Evolutionary conservation across 2,113 vertebrate species (phyloP).

Genomic region (Centropristis striata): DNA sequence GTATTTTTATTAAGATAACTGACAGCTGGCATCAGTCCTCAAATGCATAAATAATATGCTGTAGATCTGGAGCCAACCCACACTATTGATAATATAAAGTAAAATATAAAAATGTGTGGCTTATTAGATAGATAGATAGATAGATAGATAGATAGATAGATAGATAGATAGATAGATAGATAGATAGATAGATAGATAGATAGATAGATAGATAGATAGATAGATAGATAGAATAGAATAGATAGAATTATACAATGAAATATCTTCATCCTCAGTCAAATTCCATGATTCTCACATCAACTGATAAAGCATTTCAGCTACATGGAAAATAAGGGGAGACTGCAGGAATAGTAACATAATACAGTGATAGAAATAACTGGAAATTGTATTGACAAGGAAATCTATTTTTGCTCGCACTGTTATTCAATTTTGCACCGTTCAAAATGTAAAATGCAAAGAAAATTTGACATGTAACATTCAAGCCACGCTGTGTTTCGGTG

Average conservation of each 20-base stretch:
- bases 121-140: constrained; percentile 4
- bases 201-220: constrained; percentile 3
- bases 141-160: constrained; percentile 20
- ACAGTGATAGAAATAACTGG: not conserved
- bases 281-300: constrained; percentile 36
- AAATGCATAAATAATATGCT: constrained; percentile 32
- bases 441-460: constrained; percentile 2
- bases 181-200: constrained; percentile 10
- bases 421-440: not conserved
- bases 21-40: constrained; percentile 35
- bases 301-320: not conserved
- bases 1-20: constrained; percentile 51
- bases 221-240: too few species aligned
- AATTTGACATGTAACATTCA: not conserved
- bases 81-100: not conserved
- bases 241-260: not conserved
- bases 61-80: not conserved
- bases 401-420: not conserved
- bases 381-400: not conserved
- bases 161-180: constrained; percentile 20
- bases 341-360: constrained; percentile 1
- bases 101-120: constrained; percentile 1
- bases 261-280: not conserved
- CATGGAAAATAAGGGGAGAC: constrained; percentile 5
- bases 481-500: not conserved